Conservation (phyloP, 2,797 vertebrate genomes). For the Jordanella pulchra region DNA sequence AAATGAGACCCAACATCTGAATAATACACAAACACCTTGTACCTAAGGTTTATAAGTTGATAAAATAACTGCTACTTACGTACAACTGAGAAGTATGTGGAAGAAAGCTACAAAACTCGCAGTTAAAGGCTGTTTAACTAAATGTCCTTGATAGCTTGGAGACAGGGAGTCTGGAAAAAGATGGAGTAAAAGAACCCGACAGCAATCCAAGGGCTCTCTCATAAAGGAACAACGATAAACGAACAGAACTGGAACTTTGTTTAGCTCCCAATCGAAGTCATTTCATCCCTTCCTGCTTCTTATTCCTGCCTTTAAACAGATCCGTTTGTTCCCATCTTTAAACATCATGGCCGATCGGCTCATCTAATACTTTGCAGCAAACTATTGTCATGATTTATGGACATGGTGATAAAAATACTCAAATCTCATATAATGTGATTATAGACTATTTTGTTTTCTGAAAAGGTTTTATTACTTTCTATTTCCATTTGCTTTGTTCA, state of each 20-base stretch:
- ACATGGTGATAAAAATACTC: neutral
- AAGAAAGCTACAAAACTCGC: neutral
- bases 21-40: no score
- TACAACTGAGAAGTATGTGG: neutral
- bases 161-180: neutral
- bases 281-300: no score
- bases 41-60: neutral
- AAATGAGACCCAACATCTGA: no score
- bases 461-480: neutral
- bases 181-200: neutral
- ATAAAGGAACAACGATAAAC: neutral
- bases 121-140: neutral
- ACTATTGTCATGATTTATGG: neutral
- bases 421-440: neutral
- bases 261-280: no score
- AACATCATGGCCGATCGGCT: no score
- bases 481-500: neutral
- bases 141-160: neutral
- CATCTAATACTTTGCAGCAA: no score
- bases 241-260: neutral
- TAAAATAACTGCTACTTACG: no score
- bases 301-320: no score
- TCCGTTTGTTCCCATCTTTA: no score
- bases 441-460: neutral
- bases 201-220: neutral